Evolutionary conservation across 2,888 invertebrate species (phyloP), one percentile per base, ranked within the genome.

Genomic region (Xestia ashworthii): DNA sequence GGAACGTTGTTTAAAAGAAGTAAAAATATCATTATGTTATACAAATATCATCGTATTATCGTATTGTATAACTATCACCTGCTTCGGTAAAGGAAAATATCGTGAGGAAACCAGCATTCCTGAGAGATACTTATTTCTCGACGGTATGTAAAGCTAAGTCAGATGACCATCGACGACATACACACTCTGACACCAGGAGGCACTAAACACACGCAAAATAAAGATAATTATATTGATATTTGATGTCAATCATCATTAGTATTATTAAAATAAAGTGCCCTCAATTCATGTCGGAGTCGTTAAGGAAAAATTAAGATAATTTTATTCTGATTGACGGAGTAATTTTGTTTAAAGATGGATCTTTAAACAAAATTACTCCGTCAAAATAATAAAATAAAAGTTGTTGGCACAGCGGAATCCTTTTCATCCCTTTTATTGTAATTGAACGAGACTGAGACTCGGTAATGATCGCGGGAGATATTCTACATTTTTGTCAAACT

Each of bases 361-460:
- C 60, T 48, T 50, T 69, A 41, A 71, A 81, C 62, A 58, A 76
- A 73, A 80, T 81, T 72, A 58, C 62, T 76, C 62, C 50, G 25
- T 55, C 67, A 71, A 53, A 80, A 76, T 80, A 71, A 74, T 76
- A 58, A 71, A 83, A 81, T 81, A 77, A 74, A 75, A 81, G 58
- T 81, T 75, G 81, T 77, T 73, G 55, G 46, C 64, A 71, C 76
- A 73, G 74, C 74, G 60, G 62, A 81, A 75, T 66, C 67, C 53
- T 70, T 84, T 83, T 84, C 58, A 83, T 70, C 71, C 74, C 48
- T 77, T 83, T 83, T 71, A 77, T 74, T 62, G 62, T 74, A 75
- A 76, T 83, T 83, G 76, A 86, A 86, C 77, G 83, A 81, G 79
- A 76, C 77, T 76, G 73, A 79, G 72, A 79, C 69, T 81, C 76